phyloP scores from a whole-genome alignment of 2,888 invertebrate species.

The Pollenia griseotomentosa region DNA sequence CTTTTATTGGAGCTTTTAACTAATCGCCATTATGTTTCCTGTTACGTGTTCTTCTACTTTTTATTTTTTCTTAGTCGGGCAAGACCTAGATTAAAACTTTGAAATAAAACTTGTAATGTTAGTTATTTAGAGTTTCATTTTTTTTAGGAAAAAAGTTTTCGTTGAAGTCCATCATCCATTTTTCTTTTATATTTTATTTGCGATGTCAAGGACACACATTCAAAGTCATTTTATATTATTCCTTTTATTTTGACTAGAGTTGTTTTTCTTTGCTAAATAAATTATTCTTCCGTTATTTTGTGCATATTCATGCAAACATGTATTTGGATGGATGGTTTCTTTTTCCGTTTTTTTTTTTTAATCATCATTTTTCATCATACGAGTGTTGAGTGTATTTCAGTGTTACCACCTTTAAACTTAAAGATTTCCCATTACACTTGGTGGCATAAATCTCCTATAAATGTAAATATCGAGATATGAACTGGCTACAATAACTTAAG shows the following conservation, averaged over 20 bases:
- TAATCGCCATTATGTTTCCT: conserved; percentile 41
- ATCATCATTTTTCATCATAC: too few species aligned
- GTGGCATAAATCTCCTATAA: too few species aligned
- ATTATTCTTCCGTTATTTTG: conserved; percentile 6
- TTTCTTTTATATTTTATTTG: conserved; percentile 4
- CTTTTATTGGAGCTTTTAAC: conserved; percentile 24
- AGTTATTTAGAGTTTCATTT: background rate
- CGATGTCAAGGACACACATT: conserved; percentile 52
- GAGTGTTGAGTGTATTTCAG: background rate
- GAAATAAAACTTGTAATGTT: conserved; percentile 4
- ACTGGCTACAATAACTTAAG: too few species aligned
- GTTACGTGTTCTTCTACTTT: background rate
- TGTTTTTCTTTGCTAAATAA: conserved; percentile 14
- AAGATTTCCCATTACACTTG: too few species aligned
- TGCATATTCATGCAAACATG: background rate
- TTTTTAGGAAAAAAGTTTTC: background rate
- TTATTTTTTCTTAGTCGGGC: background rate
- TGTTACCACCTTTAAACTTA: too few species aligned
- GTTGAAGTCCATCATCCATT: background rate
- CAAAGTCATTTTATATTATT: conserved; percentile 36
- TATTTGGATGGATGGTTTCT: background rate
- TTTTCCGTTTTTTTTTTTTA: too few species aligned
- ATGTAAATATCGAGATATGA: too few species aligned
- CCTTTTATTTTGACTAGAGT: conserved; percentile 14
- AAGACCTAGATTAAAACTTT: conserved; percentile 1